phyloP scores from a whole-genome alignment of 2,797 vertebrate genomes.

The Scarus forsteni region DNA sequence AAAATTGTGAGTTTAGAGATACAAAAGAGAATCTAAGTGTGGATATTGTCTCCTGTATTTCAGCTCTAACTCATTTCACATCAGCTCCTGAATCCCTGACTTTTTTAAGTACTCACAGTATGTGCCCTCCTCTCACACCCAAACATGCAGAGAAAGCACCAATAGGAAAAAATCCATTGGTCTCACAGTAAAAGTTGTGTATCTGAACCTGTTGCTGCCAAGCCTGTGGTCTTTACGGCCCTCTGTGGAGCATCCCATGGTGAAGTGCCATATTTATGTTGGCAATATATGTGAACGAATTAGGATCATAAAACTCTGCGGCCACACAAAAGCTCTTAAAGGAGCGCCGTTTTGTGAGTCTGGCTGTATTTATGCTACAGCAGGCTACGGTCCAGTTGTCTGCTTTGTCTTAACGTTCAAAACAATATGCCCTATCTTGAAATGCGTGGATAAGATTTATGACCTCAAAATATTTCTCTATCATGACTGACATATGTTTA shows the following conservation, averaged over 20 bases:
- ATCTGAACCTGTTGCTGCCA: conserved; percentile 93
- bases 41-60: conserved; percentile 13
- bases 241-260: conserved; percentile 91
- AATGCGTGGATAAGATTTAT: conserved; percentile 64
- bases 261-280: conserved; percentile 96
- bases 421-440: conserved; percentile 77
- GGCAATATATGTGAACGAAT: conserved; percentile 98
- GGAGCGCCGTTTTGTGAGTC: conserved; percentile 64
- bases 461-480: conserved; percentile 60
- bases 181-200: conserved; percentile 94
- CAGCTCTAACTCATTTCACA: conserved; percentile 51
- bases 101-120: conserved; percentile 56
- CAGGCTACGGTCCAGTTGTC: conserved; percentile 63
- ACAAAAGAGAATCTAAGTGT: background rate
- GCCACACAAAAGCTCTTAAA: conserved; percentile 93
- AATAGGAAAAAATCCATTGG: conserved; percentile 91
- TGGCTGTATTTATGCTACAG: conserved; percentile 78
- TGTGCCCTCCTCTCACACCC: conserved; percentile 53
- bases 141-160: conserved; percentile 84
- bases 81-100: conserved; percentile 49
- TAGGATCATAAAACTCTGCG: conserved; percentile 95
- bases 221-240: conserved; percentile 87
- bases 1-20: conserved; percentile 39
- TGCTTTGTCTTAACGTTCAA: conserved; percentile 48
- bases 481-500: conserved; percentile 56